phyloP scores from a whole-genome alignment of 2,113 vertebrate genomes.

The Phyllostomus hastatus region DNA sequence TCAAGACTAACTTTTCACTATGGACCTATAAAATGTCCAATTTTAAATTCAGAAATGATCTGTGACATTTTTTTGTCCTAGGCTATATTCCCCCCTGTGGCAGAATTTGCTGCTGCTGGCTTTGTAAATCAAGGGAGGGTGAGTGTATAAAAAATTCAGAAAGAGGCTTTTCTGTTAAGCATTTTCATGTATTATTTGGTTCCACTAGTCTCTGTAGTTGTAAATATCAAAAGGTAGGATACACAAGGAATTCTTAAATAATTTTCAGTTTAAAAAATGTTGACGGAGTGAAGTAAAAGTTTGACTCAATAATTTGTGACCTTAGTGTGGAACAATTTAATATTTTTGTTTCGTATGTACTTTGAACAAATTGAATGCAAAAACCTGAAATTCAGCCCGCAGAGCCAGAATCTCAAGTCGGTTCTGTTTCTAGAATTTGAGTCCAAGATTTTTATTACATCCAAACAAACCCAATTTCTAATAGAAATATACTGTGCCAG shows the following conservation, averaged over 20 bases:
- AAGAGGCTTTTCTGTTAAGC: background rate
- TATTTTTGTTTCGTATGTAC: background rate
- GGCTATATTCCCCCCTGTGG: background rate
- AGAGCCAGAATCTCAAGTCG: background rate
- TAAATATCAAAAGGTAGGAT: background rate
- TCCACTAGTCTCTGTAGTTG: background rate
- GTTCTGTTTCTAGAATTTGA: background rate
- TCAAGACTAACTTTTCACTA: background rate
- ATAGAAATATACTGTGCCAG: background rate
- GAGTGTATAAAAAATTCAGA: background rate
- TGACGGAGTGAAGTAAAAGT: background rate
- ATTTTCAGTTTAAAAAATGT: background rate
- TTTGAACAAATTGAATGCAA: background rate
- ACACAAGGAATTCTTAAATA: background rate
- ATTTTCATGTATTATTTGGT: background rate
- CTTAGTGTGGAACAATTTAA: background rate
- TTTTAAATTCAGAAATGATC: constrained; percentile 44
- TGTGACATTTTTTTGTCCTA: background rate
- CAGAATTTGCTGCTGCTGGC: background rate
- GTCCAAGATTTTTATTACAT: background rate
- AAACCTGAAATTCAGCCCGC: background rate
- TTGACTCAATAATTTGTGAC: background rate
- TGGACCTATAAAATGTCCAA: background rate
- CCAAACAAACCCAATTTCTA: background rate
- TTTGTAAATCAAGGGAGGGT: background rate